Conservation (phyloP, 2,797 vertebrate species). For the Ptychadena robeensis region DNA sequence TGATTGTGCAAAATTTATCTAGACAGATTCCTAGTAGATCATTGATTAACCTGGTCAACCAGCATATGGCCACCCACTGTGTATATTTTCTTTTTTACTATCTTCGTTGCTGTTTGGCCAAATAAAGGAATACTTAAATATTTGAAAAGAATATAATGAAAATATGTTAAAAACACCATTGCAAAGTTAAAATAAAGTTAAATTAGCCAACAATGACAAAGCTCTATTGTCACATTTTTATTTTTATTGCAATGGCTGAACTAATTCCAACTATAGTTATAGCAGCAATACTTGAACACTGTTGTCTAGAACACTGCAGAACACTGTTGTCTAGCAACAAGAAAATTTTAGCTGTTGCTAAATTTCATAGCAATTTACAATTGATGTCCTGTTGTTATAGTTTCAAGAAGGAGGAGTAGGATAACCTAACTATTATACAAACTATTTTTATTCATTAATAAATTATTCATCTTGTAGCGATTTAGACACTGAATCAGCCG, state of each 20-base stretch:
- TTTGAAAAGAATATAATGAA: no score
- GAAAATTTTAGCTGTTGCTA: constrained; percentile 40
- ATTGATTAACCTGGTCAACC: no score
- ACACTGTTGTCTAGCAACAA: constrained; percentile 59
- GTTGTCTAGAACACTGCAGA: constrained; percentile 57
- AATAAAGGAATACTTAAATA: no score
- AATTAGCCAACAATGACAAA: background rate
- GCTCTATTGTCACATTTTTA: constrained; percentile 12
- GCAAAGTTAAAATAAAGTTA: constrained; percentile 11
- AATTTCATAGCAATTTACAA: constrained; percentile 53
- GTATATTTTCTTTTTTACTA: background rate
- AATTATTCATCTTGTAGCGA: constrained; percentile 19
- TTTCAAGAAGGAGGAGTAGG: constrained; percentile 30
- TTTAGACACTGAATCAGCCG: constrained; percentile 32
- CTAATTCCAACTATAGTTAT: constrained; percentile 40
- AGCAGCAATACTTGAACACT: constrained; percentile 44
- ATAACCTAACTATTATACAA: constrained; percentile 47
- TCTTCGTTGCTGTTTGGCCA: no score
- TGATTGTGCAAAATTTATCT: no score
- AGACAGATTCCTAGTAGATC: no score
- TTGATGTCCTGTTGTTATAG: constrained; percentile 46
- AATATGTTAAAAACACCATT: background rate
- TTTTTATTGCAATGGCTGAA: constrained; percentile 23
- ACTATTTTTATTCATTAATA: constrained; percentile 50
- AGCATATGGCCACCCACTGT: no score